Conservation (phyloP, 2,888 invertebrate species). For the Campoletis raptor region DNA sequence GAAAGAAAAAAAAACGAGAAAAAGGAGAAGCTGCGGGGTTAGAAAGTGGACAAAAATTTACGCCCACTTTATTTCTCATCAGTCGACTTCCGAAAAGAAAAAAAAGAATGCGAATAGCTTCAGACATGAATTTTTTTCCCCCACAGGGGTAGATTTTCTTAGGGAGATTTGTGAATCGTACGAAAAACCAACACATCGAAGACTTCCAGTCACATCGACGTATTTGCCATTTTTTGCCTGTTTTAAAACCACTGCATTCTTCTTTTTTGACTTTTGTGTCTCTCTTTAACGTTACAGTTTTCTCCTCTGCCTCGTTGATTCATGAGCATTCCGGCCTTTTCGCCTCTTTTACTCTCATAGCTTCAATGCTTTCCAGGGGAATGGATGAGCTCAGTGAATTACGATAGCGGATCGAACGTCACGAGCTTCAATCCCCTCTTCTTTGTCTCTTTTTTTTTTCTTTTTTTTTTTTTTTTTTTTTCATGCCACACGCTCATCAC, state of each 20-base stretch:
- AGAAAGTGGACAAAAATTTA: slow-evolving; percentile 74
- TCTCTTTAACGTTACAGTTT: slow-evolving; percentile 39
- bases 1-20: slow-evolving; percentile 52
- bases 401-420: slow-evolving; percentile 52
- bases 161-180: slow-evolving; percentile 28
- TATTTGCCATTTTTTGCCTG: neutral
- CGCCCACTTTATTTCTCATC: slow-evolving; percentile 82
- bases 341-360: slow-evolving; percentile 35
- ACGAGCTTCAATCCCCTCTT: slow-evolving; percentile 17
- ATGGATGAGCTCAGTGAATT: slow-evolving; percentile 48
- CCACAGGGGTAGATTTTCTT: slow-evolving; percentile 43
- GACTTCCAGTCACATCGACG: neutral
- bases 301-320: slow-evolving; percentile 50
- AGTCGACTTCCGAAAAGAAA: slow-evolving; percentile 71
- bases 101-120: slow-evolving; percentile 67
- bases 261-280: slow-evolving; percentile 9
- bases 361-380: slow-evolving; percentile 14
- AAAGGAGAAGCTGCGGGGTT: slow-evolving; percentile 29
- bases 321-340: slow-evolving; percentile 56
- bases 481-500: slow-evolving; percentile 6
- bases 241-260: neutral
- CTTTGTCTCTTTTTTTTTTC: no score
- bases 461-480: slow-evolving; percentile 15
- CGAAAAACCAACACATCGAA: neutral
- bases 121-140: slow-evolving; percentile 50